Evolutionary conservation across 2,888 invertebrate species (phyloP).

Genomic region (Pycnomerus fuliginosus): DNA sequence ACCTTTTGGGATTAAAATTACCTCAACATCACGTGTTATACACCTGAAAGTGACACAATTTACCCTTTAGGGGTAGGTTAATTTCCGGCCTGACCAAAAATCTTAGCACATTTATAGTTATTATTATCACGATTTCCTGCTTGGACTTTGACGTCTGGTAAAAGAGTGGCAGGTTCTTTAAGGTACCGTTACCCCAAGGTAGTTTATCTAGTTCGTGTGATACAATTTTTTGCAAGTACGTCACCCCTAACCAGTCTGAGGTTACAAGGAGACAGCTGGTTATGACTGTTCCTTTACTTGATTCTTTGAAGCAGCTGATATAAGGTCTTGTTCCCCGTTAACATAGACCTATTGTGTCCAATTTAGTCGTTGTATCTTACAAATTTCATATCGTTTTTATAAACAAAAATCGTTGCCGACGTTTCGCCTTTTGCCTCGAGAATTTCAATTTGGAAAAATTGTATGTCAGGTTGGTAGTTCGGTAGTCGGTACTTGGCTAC

Average conservation of each 20-base stretch:
- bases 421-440: no score
- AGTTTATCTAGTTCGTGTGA: conserved; percentile 20
- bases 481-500: conserved; percentile 6
- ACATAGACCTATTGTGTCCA: conserved; percentile 21
- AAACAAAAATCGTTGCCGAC: conserved; percentile 10
- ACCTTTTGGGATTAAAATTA: conserved; percentile 9
- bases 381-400: conserved; percentile 13
- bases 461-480: no score
- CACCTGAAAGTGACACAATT: no score
- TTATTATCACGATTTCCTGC: no score
- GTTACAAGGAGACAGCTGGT: conserved; percentile 24
- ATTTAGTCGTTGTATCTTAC: conserved; percentile 22
- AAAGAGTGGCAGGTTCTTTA: conserved; percentile 10
- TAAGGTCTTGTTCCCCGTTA: conserved; percentile 22
- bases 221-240: conserved; percentile 23
- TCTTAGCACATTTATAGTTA: no score
- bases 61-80: no score
- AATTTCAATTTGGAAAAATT: no score
- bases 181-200: conserved; percentile 14
- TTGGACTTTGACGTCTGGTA: conserved; percentile 11
- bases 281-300: conserved; percentile 22
- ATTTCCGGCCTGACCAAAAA: no score
- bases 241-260: conserved; percentile 27
- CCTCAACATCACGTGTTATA: conserved; percentile 12
- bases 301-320: conserved; percentile 25